phyloP scores from a whole-genome alignment of 1,140 invertebrate genomes.

The Rhizoglyphus robini region DNA sequence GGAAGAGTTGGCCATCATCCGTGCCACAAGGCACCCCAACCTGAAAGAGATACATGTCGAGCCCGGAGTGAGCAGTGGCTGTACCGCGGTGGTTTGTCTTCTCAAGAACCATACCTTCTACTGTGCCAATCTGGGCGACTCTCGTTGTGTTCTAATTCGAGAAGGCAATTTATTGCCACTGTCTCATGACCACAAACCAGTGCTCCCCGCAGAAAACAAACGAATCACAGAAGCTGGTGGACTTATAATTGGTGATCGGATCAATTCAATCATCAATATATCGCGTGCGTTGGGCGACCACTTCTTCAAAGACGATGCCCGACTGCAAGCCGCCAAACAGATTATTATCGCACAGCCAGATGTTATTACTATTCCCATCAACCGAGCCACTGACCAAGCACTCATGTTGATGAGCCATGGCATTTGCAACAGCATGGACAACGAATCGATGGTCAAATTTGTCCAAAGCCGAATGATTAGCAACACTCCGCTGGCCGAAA shows the following conservation, averaged over 20 bases:
- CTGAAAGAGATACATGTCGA: constrained; percentile 43
- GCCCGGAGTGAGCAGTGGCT: too few species aligned
- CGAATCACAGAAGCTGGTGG: too few species aligned
- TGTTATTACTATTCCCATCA: too few species aligned
- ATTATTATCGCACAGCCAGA: constrained; percentile 93
- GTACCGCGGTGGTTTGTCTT: constrained; percentile 84
- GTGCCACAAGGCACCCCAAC: background rate
- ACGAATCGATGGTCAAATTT: background rate
- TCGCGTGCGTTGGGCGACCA: constrained; percentile 91
- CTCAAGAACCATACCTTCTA: constrained; percentile 40
- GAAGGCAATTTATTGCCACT: constrained; percentile 78
- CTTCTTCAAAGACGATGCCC: constrained; percentile 69
- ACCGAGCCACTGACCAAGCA: too few species aligned
- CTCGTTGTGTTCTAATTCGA: constrained; percentile 72
- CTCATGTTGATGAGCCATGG: background rate
- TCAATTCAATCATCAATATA: too few species aligned
- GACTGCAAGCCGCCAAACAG: constrained; percentile 52
- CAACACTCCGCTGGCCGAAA: constrained; percentile 52
- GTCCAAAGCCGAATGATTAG: constrained; percentile 42
- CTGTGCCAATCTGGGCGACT: constrained; percentile 63
- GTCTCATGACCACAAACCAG: too few species aligned
- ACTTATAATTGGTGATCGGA: too few species aligned
- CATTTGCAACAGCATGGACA: background rate
- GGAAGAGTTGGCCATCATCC: background rate
- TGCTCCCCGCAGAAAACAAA: too few species aligned